Base-by-base conservation (phyloP, 2,888 invertebrate genomes). In the Scaptomyza tumidula region DNA sequence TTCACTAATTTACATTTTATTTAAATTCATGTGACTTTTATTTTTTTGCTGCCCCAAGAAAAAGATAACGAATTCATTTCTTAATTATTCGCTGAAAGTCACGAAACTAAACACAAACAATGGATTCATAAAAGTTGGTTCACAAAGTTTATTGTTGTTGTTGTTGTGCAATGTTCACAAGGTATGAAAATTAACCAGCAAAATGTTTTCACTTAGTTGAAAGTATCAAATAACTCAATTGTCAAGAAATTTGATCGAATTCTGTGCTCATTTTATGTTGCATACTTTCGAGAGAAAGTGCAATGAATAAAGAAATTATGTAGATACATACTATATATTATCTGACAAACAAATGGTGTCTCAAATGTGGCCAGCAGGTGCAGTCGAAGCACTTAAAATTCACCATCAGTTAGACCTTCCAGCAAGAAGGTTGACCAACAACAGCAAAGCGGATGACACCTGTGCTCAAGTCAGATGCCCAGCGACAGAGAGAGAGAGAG, bases 401-500 rank as follows among this genome's bases (percentile, higher is more conserved):
- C 57, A 29, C 19, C 39, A 14, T 13, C 31, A 19, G 19, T 19
- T 19, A 19, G 19, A 19, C 19, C 19, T 19, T 19, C 2, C 19
- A 19, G 33, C 16, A 19, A 49, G 49, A n/a, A 49, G 46, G 55
- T 44, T 53, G 54, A 66, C 35, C 52, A 58, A 59, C 74, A 39
- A 39, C 6, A 54, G 58, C 68, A 76, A 63, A 86, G 81, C 85
- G 82, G 89, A 86, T 85, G 89, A 87, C 85, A 86, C 88, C 89
- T 89, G 86, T 87, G 64, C 46, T 46, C 43, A 55, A 37, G 14
- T 41, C 24, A 19, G 14, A 16, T 41, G 41, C 33, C 10, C 7
- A 10, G n/a, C 6, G 3, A n/a, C 2, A 24, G 24, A 24, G 24
- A 3, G 24, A 1, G 24, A 3, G 24, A 24, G 24, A 24, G 5